Percentiles rank a stretch among this genome's conserved stretches.
Conservation (phyloP, 2,113 vertebrate species). For the Eurystomus gularis region DNA sequence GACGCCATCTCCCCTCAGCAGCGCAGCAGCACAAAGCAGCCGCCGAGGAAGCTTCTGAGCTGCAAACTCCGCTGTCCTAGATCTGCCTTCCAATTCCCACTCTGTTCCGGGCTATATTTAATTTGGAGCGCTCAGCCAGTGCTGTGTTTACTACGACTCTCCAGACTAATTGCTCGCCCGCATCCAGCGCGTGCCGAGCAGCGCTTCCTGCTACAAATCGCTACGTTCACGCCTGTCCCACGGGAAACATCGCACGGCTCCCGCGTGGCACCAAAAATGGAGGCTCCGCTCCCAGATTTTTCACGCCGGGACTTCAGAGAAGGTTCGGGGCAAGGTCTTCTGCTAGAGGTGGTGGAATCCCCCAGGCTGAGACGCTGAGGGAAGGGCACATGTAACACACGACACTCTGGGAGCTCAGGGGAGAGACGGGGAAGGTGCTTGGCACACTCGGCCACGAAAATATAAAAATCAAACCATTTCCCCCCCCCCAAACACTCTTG, state of each 20-base stretch:
- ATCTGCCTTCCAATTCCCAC: not conserved
- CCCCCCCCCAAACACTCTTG: no score
- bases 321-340: not conserved
- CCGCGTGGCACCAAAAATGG: not conserved
- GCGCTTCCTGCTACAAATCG: not conserved
- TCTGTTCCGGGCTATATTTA: not conserved
- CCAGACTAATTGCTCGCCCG: not conserved
- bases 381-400: not conserved
- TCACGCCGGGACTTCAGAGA: not conserved
- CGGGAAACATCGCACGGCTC: not conserved
- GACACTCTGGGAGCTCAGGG: no score
- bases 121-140: not conserved
- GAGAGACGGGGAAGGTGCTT: no score
- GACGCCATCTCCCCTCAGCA: not conserved
- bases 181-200: rapidly evolving
- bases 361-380: rapidly evolving
- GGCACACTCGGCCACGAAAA: no score
- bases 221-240: not conserved
- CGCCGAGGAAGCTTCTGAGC: not conserved
- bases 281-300: not conserved
- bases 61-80: not conserved
- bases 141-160: not conserved
- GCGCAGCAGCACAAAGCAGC: not conserved
- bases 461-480: not conserved
- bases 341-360: not conserved